phyloP scores from a whole-genome alignment of 2,888 invertebrate genomes.

The Acrobasis suavella region DNA sequence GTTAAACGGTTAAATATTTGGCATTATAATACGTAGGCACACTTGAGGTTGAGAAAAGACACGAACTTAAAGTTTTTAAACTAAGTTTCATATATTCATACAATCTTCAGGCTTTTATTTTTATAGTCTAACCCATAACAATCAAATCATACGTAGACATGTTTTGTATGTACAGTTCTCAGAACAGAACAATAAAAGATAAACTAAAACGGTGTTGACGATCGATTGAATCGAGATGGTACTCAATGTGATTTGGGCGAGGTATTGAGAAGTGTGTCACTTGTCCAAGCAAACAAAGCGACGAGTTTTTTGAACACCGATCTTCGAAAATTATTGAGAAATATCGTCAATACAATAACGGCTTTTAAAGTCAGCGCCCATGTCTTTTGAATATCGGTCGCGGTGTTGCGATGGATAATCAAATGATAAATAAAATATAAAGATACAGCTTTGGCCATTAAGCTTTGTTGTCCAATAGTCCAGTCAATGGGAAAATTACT shows the following conservation, averaged over 20 bases:
- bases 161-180: not conserved
- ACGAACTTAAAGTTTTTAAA: not conserved
- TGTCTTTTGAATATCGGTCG: not conserved
- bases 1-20: no score
- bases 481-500: no score
- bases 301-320: not conserved
- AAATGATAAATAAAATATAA: no score
- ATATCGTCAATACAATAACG: slow-evolving; percentile 1
- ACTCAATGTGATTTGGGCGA: not conserved
- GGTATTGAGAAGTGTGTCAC: slow-evolving; percentile 28
- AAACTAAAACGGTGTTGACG: slow-evolving; percentile 3
- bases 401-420: not conserved
- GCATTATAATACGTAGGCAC: no score
- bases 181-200: not conserved
- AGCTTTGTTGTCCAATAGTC: no score
- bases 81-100: not conserved
- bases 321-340: not conserved
- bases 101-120: not conserved
- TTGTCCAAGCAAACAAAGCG: slow-evolving; percentile 23
- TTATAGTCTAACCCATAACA: not conserved
- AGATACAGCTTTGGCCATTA: no score
- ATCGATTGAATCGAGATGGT: slow-evolving; percentile 2
- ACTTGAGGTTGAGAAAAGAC: no score
- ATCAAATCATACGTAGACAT: not conserved
- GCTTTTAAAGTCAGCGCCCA: not conserved